Evolutionary conservation across 1,140 invertebrate species (phyloP), one percentile per base, ranked within the genome.

Genomic region (Drosophila pruinosa): DNA sequence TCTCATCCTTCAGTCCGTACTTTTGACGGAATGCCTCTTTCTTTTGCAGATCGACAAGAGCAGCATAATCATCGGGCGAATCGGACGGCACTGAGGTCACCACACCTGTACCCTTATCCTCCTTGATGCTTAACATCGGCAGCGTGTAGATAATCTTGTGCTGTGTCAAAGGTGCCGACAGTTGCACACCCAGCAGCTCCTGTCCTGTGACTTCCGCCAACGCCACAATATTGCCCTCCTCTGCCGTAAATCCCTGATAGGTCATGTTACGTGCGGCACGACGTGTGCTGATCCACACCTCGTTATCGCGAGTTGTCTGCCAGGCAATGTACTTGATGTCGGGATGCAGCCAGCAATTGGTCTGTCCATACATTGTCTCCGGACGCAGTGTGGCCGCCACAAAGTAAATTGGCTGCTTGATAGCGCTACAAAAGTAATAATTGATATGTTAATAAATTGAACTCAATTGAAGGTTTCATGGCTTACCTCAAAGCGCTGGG

Each of bases 301-400:
- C 96, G 63, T 95, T 94, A 4, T 92, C 85, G 26, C 94, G 94
- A 4, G 94, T 92, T 3, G 94, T 94, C 80, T 95, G 93, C 92
- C 97, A 96, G 10, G 96, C 97, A 78, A 98, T 94, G 86, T 99
- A 99, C 67, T 94, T 95, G 76, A 99, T 98, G 81, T 99, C 97
- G 2, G 99, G 99, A 89, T 96, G 95, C 0, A 99, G 90, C 98
- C 98, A 99, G 91, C 98, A 99, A 91, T 99, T 99, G 0, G 99
- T 99, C 93, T 99, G 99, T 2, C 99, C 99, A 91, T 99, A 99
- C 99, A 99, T 99, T 0, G 99, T 99, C 93, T 99, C 99, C 7
- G 99, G 98, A 72, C 98, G 93, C 4, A 99, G 92, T 12, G 99
- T 99, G n/a, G 98, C 99, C 36, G 98, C 98, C 8, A 99, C 98